phyloP scores from a whole-genome alignment of 2,888 invertebrate genomes.

The Pristionchus arcanus region DNA sequence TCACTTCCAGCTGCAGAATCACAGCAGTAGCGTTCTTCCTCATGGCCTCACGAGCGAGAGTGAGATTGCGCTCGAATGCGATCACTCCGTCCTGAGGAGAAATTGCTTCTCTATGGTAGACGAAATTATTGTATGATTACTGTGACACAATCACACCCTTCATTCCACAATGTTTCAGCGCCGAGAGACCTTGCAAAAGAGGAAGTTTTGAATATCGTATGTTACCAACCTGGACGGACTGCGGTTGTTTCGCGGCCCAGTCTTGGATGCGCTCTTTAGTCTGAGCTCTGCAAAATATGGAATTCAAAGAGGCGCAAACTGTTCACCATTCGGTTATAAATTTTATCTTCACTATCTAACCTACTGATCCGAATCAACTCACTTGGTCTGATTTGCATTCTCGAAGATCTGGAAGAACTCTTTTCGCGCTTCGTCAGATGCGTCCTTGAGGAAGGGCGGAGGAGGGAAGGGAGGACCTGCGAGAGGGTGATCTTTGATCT shows the following conservation, averaged over 20 bases:
- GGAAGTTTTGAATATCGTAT: neutral
- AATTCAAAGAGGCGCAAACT: neutral
- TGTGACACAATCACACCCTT: too few relatives aligned
- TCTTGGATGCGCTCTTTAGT: slow-evolving; percentile 48
- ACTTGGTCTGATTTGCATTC: slow-evolving; percentile 49
- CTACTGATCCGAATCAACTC: neutral
- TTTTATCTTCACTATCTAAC: neutral
- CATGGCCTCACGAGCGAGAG: neutral
- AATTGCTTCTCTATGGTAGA: too few relatives aligned
- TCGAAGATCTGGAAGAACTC: slow-evolving; percentile 55
- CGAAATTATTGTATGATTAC: too few relatives aligned
- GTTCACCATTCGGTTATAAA: neutral
- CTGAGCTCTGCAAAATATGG: slow-evolving; percentile 12
- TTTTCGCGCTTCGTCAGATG: slow-evolving; percentile 46
- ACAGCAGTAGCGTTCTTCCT: slow-evolving; percentile 53
- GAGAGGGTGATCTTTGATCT: slow-evolving; percentile 2
- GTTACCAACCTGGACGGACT: slow-evolving; percentile 20
- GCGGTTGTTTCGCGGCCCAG: slow-evolving; percentile 50
- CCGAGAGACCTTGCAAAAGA: neutral
- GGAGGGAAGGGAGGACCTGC: slow-evolving; percentile 48
- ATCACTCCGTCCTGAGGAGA: slow-evolving; percentile 10
- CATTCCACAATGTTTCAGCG: neutral
- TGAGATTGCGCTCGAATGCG: slow-evolving; percentile 44
- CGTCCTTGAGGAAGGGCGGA: slow-evolving; percentile 54
- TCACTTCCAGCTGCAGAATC: slow-evolving; percentile 45